Percentiles rank a stretch among this genome's conserved stretches.
phyloP scores from a whole-genome alignment of 1,140 invertebrate genomes.

The Danaus plexippus region DNA sequence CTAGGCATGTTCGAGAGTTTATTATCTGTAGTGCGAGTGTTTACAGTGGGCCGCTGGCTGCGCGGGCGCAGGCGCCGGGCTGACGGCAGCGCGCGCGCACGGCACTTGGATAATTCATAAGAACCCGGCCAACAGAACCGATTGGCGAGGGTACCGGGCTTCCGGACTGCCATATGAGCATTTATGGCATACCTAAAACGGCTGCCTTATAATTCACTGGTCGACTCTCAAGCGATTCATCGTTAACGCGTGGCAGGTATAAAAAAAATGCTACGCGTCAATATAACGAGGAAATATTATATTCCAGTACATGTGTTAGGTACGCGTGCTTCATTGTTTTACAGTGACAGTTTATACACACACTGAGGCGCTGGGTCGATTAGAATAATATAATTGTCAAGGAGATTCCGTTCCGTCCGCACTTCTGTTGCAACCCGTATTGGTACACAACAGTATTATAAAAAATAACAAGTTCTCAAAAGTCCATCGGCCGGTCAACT shows the following conservation, averaged over 20 bases:
- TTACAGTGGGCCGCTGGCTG: constrained; percentile 32
- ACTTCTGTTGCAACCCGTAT: too few species aligned
- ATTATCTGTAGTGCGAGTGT: constrained; percentile 24
- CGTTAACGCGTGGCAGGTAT: constrained; percentile 19
- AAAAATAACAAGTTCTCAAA: constrained; percentile 13
- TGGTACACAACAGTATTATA: too few species aligned
- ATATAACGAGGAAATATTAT: not conserved
- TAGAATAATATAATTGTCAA: too few species aligned
- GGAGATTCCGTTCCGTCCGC: too few species aligned
- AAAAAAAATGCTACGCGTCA: constrained; percentile 15
- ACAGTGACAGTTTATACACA: too few species aligned
- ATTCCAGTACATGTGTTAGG: too few species aligned
- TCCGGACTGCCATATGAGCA: constrained; percentile 44
- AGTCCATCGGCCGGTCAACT: constrained; percentile 31
- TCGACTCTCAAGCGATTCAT: constrained; percentile 26
- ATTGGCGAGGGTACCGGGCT: constrained; percentile 33
- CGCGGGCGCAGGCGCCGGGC: constrained; percentile 45
- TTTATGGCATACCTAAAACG: constrained; percentile 37
- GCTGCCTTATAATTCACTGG: constrained; percentile 27
- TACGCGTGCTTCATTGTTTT: too few species aligned
- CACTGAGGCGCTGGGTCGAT: too few species aligned
- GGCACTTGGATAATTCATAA: constrained; percentile 62
- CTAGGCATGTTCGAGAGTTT: constrained; percentile 1
- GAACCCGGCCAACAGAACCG: constrained; percentile 26
- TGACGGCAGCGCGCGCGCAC: constrained; percentile 27